Evolutionary conservation across 2,888 invertebrate genomes (phyloP), one percentile per base, ranked within the genome.

Genomic region (Drosophila lacicola): DNA sequence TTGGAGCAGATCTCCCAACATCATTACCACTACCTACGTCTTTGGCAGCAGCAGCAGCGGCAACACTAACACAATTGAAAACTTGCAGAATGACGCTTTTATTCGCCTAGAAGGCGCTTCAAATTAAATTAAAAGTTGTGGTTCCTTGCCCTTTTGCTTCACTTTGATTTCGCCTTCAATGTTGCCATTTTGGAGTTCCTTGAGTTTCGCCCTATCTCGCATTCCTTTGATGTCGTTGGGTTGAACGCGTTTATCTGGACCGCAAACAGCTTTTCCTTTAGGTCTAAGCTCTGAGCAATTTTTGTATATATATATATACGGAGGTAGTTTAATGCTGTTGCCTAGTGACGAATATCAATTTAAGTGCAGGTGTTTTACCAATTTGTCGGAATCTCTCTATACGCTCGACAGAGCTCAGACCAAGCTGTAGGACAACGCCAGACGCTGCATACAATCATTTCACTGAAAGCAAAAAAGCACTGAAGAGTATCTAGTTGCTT

Each of bases 111-210:
- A 66, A 69, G 83, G 50, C 58, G 57, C 50, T 69, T 45, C 51
- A 73, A 88, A 82, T 88, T 86, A 80, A 82, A 86, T 88, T 82
- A 88, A 82, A 82, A 82, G 66, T 82, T 85, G 61, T 55, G 61
- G 44, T 62, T 81, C 25, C 63, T 54, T n/a, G 21, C n/a, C 14
- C 41, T n/a, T 17, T 14, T 25, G 10, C 13, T 53, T 21, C 21
- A 33, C 51, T 36, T 51, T 60, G 42, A 41, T 60, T 29, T 53
- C 42, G 53, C 41, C 49, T 56, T 76, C 61, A 64, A 70, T 61
- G 63, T 57, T 46, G 56, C 47, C 75, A 44, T 55, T 70, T 65
- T 60, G 13, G 45, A 55, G 25, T n/a, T 55, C 9, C 54, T 60
- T 46, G 34, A 14, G 41, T 13, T 25, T 57, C 39, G 17, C 57